Conservation (phyloP, 2,888 invertebrate genomes). For the Listrodromus nycthemerus region DNA sequence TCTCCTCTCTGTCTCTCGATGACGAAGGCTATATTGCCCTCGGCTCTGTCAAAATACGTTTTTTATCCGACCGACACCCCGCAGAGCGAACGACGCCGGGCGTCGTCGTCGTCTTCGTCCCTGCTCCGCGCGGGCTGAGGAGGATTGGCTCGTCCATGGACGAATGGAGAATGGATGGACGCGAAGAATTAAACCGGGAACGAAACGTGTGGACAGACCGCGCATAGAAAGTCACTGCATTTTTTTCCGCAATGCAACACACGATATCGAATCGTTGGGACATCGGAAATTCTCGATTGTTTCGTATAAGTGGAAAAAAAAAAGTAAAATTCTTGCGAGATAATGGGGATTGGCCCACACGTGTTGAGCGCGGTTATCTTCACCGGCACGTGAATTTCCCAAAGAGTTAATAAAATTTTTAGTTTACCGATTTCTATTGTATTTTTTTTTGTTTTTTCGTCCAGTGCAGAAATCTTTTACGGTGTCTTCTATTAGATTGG, state of each 20-base stretch:
- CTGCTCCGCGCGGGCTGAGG: slow-evolving; percentile 38
- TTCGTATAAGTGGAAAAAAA: not conserved
- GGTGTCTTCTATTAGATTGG: not conserved
- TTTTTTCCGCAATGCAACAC: slow-evolving; percentile 15
- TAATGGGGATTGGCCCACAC: not conserved
- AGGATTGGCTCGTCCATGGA: slow-evolving; percentile 49
- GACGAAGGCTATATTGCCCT: slow-evolving; percentile 76
- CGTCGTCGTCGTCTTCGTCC: slow-evolving; percentile 71
- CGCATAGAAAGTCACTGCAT: slow-evolving; percentile 8
- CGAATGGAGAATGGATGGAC: slow-evolving; percentile 13
- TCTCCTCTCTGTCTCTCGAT: slow-evolving; percentile 66
- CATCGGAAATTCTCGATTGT: not conserved
- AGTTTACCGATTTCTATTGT: too few species aligned
- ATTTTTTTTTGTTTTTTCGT: not conserved
- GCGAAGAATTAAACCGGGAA: slow-evolving; percentile 26
- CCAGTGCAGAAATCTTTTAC: not conserved
- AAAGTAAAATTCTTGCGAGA: not conserved
- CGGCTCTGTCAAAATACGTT: slow-evolving; percentile 79
- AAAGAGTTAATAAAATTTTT: not conserved
- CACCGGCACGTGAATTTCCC: too few species aligned
- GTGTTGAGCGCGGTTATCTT: not conserved
- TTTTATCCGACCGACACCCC: slow-evolving; percentile 73
- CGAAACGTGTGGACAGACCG: slow-evolving; percentile 27
- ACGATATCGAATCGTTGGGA: not conserved
- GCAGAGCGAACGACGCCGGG: slow-evolving; percentile 75